Base-by-base conservation (phyloP, 2,113 vertebrate genomes). In the Osmerus eperlanus region DNA sequence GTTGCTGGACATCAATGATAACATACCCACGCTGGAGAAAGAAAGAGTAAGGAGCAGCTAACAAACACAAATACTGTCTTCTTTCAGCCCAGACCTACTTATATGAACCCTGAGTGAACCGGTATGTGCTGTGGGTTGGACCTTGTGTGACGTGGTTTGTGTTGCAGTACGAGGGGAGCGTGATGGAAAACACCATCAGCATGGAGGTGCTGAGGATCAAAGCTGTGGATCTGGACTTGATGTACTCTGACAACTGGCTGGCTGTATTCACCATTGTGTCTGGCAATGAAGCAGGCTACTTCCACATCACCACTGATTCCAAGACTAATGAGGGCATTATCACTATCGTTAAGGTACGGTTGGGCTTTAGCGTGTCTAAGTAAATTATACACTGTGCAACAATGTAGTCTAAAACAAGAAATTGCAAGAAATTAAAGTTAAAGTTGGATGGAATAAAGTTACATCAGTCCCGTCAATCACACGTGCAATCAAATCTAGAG, bases 1-100 rank as follows among this genome's bases (percentile, higher is more conserved):
- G 76, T 74, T 99, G 67, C 59, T 87, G 2, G 97, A 99, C 58
- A 94, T 98, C 83, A 99, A 99, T 3, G 97, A 99, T 86, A 98
- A 99, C 73, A 75, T 96, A 64, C 97, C 97, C 12, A 88, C 67
- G 0, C 80, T 97, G 80, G 93, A 94, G 80, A 91, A 92, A 76
- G 92, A 89, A 25, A 83, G 66, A 15, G 97, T 99, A 90, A 88
- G 93, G 76, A 65, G 14, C 13, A 55, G 16, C 15, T 4, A 56
- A 5, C 16, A 56, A 19, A 3, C 16, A 4, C 55, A 19, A 16
- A 16, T 7, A 4, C 4, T 18, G 23, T 16, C 55, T 56, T 19
- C 18, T 1, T n/a, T 55, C 54, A 55, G 18, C 3, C n/a, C 15
- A n/a, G 15, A 16, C n/a, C 15, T 56, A 2, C 25, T 28, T 28